Base-by-base conservation (phyloP, 2,113 vertebrate species). In the Protobothrops flavoviridis region DNA sequence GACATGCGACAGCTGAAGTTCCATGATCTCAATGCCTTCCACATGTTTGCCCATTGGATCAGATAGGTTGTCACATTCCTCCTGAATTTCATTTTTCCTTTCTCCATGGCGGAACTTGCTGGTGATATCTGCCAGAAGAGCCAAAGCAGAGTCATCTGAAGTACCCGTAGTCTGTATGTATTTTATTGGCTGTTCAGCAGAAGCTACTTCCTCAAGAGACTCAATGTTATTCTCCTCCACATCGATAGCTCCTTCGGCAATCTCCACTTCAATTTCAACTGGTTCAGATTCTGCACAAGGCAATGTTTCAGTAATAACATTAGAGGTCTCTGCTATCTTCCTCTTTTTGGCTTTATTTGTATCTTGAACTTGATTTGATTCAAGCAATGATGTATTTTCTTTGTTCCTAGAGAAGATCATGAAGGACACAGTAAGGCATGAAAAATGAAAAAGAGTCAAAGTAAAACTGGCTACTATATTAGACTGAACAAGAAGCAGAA, bases 1-100 rank as follows among this genome's bases (percentile, higher is more conserved):
- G 95, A 99, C 91, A 96, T 99, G 99, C n/a, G 99, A 99, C 96
- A 99, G 99, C 98, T 99, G 99, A 96, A 99, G 98, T 97, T 99
- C 99, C 95, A 99, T 99, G 94, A 99, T 98, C 97, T 99, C 99
- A 91, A 99, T 98, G 95, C 98, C 98, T 97, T 99, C 99, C 97
- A 99, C 97, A 94, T 98, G 98, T 97, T 99, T 99, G 96, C 98
- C 98, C 0, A 98, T 98, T 4, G 98, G 96, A 95, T 99, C 98
- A 92, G 98, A 95, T 69, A 96, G 94, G 95, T 89, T 97, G 94
- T 96, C 97, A 93, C 95, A 95, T 94, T 97, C 97, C 93, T 97
- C 97, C 94, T 97, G 95, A 74, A 98, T 93, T 93, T 98, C 97
- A 94, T 97, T 97, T 96, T 98, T 98, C 93, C 97, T 97, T 90